phyloP scores from a whole-genome alignment of 2,797 vertebrate species.

The Apogon hyalosoma region DNA sequence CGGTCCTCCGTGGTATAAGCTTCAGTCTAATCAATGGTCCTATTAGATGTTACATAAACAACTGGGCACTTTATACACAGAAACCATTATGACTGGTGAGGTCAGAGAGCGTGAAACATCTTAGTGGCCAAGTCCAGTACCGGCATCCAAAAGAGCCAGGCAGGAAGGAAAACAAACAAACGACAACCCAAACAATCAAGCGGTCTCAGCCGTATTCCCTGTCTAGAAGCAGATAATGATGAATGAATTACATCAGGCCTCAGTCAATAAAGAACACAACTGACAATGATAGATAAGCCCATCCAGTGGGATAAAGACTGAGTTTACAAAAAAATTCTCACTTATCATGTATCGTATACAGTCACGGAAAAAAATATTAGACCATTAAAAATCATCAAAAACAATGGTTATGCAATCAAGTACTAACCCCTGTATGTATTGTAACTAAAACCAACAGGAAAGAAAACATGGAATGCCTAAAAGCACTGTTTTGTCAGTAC shows the following conservation, averaged over 20 bases:
- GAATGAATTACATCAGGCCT: background rate
- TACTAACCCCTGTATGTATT: no score
- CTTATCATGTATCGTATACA: no score
- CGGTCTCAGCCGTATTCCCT: conserved; percentile 9
- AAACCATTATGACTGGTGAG: conserved; percentile 44
- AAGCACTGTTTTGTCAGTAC: no score
- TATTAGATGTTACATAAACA: conserved; percentile 74
- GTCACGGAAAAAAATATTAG: no score
- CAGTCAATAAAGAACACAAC: background rate
- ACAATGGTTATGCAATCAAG: no score
- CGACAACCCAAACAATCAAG: conserved; percentile 23
- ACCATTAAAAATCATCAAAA: no score
- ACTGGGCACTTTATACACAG: conserved; percentile 54
- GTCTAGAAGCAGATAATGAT: conserved; percentile 13
- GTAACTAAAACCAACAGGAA: no score
- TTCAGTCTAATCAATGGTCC: conserved; percentile 61
- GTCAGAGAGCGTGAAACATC: conserved; percentile 55
- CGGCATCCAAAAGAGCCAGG: conserved; percentile 39
- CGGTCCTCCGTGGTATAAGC: conserved; percentile 35
- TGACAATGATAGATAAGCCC: background rate
- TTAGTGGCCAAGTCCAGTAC: conserved; percentile 39
- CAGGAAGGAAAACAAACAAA: conserved; percentile 55
- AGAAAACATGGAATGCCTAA: no score
- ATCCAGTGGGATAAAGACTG: no score
- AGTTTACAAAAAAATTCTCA: no score